These are phyloP conservation scores for Gasterosteus nipponicus DNA, from an alignment of 2,113 vertebrate genomes.

Conservation along the genomic window DNA sequence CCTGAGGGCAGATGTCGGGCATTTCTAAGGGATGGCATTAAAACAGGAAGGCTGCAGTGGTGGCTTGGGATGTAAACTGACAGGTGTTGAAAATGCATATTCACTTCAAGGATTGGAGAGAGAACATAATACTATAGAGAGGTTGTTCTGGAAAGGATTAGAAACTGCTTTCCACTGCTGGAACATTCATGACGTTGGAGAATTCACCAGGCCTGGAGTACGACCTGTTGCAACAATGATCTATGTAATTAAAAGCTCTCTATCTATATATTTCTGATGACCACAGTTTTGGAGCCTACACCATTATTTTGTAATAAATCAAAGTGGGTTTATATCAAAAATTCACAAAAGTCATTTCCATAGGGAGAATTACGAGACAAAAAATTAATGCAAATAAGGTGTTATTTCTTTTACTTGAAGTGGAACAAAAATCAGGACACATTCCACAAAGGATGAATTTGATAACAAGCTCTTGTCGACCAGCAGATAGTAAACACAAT, in stretches of 20 bases:
- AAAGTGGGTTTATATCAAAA: not conserved
- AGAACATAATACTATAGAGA: constrained; percentile 11
- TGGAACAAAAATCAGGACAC: not conserved
- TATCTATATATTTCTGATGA: not conserved
- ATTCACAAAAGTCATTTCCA: not conserved
- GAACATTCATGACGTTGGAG: not conserved
- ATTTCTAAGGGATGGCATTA: constrained; percentile 41
- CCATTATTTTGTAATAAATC: not conserved
- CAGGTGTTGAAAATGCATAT: constrained; percentile 38
- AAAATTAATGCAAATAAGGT: not conserved
- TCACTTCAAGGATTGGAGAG: constrained; percentile 17
- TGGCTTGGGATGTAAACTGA: constrained; percentile 11
- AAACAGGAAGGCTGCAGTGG: constrained; percentile 34
- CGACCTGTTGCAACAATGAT: not conserved
- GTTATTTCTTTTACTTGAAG: not conserved
- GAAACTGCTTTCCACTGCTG: constrained; percentile 3
- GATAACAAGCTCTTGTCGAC: not conserved
- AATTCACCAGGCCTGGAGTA: not conserved
- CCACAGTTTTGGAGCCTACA: not conserved
- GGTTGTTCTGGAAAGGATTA: constrained; percentile 9
- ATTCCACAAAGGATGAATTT: not conserved
- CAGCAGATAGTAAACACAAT: not conserved
- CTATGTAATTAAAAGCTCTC: not conserved
- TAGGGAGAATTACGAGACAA: not conserved
- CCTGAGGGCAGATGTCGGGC: constrained; percentile 49